Conservation (phyloP, 2,888 invertebrate species). For the Zygothrica quintamaculata region DNA sequence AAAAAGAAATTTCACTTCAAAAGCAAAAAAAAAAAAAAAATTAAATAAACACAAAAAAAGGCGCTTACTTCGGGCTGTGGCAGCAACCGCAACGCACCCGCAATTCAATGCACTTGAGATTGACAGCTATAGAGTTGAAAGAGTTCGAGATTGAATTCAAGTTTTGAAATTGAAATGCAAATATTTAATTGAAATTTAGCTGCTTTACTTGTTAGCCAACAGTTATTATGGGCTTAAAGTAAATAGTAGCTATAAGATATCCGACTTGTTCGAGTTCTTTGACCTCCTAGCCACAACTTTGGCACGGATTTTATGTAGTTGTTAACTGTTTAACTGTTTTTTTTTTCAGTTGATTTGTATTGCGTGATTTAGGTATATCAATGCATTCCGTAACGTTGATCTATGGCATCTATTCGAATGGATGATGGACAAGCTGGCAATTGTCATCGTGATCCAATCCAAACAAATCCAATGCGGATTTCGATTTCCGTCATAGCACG, state of each 20-base stretch:
- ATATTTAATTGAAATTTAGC: constrained; percentile 48
- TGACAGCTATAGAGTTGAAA: constrained; percentile 15
- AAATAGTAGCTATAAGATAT: constrained; percentile 9
- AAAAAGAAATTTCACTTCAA: constrained; percentile 39
- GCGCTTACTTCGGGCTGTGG: constrained; percentile 17
- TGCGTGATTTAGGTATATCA: constrained; percentile 47
- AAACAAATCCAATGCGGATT: constrained; percentile 40
- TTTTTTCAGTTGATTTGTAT: no score
- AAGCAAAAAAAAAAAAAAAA: no score
- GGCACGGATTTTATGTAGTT: no score
- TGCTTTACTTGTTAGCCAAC: constrained; percentile 21
- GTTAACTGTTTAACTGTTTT: no score
- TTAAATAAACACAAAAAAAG: no score
- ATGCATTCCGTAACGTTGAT: constrained; percentile 60
- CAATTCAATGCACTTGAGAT: constrained; percentile 56
- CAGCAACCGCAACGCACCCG: constrained; percentile 46
- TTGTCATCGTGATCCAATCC: constrained; percentile 55
- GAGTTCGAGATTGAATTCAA: constrained; percentile 2
- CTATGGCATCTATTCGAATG: constrained; percentile 35
- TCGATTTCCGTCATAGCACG: constrained; percentile 71
- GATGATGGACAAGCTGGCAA: constrained; percentile 9
- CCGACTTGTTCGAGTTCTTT: constrained; percentile 35
- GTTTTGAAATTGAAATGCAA: constrained; percentile 34
- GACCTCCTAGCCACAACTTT: constrained; percentile 63
- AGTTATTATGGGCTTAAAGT: background rate